Conservation (phyloP, 2,113 vertebrate genomes). For the Hypanus sabinus region DNA sequence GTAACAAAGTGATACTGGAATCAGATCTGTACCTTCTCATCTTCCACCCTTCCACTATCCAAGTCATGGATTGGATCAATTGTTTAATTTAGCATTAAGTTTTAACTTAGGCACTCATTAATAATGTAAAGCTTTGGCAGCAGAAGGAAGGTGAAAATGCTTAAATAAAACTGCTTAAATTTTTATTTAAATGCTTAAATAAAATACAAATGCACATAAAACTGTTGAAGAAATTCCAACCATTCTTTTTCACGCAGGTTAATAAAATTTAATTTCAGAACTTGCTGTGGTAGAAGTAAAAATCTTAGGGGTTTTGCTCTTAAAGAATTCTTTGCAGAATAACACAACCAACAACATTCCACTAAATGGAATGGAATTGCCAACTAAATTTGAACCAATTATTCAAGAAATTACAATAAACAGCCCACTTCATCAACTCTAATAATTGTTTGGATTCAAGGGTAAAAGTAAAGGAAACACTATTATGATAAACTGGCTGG, state of each 20-base stretch:
- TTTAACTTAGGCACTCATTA: neutral
- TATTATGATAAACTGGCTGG: no score
- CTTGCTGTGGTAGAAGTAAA: neutral
- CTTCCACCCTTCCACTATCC: no score
- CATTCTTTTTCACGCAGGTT: neutral
- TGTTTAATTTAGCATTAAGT: neutral
- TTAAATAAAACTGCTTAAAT: neutral
- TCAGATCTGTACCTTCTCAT: neutral
- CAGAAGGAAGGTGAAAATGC: neutral
- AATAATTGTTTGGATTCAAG: no score
- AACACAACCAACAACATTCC: neutral
- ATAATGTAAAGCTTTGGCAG: neutral
- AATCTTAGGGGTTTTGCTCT: neutral
- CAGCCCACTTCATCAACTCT: no score
- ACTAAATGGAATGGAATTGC: no score
- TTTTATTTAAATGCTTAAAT: neutral
- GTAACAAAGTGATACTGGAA: neutral
- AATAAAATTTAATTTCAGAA: neutral
- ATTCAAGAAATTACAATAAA: no score
- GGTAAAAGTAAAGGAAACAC: no score
- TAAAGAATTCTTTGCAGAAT: neutral
- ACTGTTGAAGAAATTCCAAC: neutral
- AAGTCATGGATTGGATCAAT: slow-evolving; percentile 4
- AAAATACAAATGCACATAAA: neutral
- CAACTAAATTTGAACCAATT: no score